Evolutionary conservation across 2,888 invertebrate species (phyloP).

Genomic region (Dryomyza anilis): DNA sequence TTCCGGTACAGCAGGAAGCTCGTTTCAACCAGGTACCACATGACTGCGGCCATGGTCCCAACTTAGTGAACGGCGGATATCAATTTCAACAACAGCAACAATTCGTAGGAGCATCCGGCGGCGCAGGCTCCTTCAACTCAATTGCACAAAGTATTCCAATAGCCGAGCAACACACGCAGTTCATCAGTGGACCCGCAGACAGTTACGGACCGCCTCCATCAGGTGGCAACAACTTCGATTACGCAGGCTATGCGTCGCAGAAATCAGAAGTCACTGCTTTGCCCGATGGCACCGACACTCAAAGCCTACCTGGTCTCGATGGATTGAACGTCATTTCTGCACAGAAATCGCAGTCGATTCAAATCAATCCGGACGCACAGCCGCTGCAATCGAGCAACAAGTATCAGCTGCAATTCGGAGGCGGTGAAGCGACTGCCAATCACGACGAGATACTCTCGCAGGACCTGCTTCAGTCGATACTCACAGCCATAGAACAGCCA

Average conservation of each 20-base stretch:
- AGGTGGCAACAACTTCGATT: conserved; percentile 50
- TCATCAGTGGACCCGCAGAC: conserved; percentile 38
- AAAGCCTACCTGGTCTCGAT: conserved; percentile 52
- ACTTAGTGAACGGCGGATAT: conserved; percentile 49
- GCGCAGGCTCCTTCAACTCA: conserved; percentile 40
- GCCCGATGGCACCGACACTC: conserved; percentile 47
- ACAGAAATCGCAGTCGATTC: conserved; percentile 55
- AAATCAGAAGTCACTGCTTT: conserved; percentile 45
- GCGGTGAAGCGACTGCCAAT: conserved; percentile 62
- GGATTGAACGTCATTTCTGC: conserved; percentile 57
- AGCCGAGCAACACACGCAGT: conserved; percentile 53
- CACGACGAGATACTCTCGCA: conserved; percentile 81
- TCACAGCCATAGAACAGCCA: conserved; percentile 82
- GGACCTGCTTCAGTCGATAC: conserved; percentile 78
- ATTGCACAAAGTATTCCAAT: conserved; percentile 53
- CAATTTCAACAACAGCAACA: conserved; percentile 41
- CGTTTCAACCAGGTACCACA: conserved; percentile 49
- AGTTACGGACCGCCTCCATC: conserved; percentile 52
- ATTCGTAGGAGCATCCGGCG: conserved; percentile 38
- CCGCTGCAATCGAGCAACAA: conserved; percentile 58
- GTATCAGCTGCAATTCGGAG: conserved; percentile 78
- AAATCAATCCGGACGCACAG: conserved; percentile 65
- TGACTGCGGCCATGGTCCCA: conserved; percentile 59
- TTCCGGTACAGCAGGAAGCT: conserved; percentile 46
- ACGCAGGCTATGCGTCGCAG: conserved; percentile 54